A percentile compares a stretch with the other conserved stretches of the same genome.
Evolutionary conservation across 2,113 vertebrate genomes (phyloP).

Genomic region (Piaya cayana): DNA sequence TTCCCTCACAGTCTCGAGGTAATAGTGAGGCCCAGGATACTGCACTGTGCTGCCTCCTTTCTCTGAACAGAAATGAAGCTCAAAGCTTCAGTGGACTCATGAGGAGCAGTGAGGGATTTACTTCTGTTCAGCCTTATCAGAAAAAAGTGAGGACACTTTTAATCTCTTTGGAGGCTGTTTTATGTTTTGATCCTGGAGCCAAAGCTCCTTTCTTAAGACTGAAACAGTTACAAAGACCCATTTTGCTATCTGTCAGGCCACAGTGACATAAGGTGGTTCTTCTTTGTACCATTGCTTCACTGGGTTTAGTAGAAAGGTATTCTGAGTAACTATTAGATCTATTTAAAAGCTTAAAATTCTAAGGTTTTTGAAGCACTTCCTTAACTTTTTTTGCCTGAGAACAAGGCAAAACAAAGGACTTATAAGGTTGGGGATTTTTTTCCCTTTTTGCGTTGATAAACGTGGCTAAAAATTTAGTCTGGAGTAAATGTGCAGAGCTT

Average conservation of each 20-base stretch:
- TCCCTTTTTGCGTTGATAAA: neutral
- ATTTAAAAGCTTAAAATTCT: neutral
- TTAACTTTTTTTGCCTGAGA: neutral
- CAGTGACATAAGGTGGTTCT: neutral
- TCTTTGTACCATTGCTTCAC: neutral
- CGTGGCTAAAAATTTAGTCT: neutral
- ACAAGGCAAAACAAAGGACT: neutral
- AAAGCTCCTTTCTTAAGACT: neutral
- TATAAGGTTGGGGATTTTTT: neutral
- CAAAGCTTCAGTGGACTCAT: neutral
- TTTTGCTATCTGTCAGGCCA: neutral
- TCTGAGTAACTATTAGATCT: neutral
- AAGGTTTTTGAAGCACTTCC: neutral
- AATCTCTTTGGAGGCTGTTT: neutral
- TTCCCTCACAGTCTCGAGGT: neutral
- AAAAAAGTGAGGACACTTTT: neutral
- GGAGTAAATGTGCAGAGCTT: neutral
- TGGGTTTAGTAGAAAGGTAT: neutral
- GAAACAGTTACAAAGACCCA: neutral
- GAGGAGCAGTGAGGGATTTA: neutral
- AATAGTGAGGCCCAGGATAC: neutral
- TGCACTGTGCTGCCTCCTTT: neutral
- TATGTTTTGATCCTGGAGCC: neutral
- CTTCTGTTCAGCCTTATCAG: neutral
- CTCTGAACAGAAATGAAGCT: neutral